Base-by-base conservation (phyloP, 2,797 vertebrate genomes). In the Allobates femoralis region DNA sequence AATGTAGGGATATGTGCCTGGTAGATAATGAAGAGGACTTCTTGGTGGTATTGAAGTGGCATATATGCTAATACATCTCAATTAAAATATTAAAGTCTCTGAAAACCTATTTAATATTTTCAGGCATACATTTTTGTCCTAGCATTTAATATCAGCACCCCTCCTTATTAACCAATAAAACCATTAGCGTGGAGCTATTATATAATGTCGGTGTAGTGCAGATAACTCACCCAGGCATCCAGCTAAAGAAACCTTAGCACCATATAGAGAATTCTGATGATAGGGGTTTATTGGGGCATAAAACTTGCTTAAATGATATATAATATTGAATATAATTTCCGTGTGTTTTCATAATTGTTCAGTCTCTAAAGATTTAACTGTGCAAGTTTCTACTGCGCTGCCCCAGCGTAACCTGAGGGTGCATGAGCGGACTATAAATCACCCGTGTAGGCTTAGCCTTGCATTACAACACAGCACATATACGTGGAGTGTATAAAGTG, bases 371-470 rank as follows among this genome's bases (percentile, higher is more conserved):
- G 55, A 79, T 41, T 78, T n/a, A 79, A 79, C 53, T 53, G 56
- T 41, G 32, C 32, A 41, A 26, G 71, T 50, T 74, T 74, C 71
- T 74, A 74, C 26, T 15, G 41, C 46, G 34, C 16, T 74, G 71
- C 23, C 71, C 37, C 23, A 26, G 71, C 41, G 37, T 74, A 74
- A 74, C 71, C 71, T 8, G 37, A 14, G 41, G 15, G 71, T 26
- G 46, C 71, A 46, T 50, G 71, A 74, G 71, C 71, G 8, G 71
- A 74, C 71, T 74, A 74, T 74, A 41, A 79, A 79, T 26, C 32
- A 23, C 23, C 56, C 11, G 1, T 41, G n/a, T 50, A 74, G 71
- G 8, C 34, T 71, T 71, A 74, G 34, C 37, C 71, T 74, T 74
- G 71, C 41, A 62, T 60, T 79, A 37, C 16, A 79, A 79, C 21